These are phyloP conservation scores for Leucopternis melanops DNA, from an alignment of 2,113 vertebrate genomes.

Conservation along the genomic window DNA sequence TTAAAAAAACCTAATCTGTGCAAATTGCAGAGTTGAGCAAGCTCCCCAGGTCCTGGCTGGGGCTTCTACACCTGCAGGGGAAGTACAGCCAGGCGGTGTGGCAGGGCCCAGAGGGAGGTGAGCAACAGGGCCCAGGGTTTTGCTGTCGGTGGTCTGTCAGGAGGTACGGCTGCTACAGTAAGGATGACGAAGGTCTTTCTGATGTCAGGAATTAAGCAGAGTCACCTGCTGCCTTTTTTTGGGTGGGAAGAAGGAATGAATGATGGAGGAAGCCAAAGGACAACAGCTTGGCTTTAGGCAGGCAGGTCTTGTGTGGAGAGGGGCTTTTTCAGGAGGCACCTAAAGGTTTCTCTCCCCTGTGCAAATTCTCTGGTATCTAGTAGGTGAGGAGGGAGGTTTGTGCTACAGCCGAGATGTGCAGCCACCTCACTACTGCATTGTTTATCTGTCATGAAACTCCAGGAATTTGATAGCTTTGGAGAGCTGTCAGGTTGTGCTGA, in stretches of 20 bases:
- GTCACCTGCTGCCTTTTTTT: not conserved
- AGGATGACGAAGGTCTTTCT: not conserved
- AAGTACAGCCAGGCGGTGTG: not conserved
- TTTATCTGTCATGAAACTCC: not conserved
- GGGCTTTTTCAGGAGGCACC: not conserved
- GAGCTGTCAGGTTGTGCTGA: not conserved
- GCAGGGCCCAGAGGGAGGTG: not conserved
- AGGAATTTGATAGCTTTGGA: not conserved
- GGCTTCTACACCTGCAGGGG: not conserved
- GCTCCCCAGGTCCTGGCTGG: not conserved
- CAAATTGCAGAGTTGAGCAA: not conserved
- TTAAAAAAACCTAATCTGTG: not conserved
- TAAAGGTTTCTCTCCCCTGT: not conserved
- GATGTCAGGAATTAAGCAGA: not conserved
- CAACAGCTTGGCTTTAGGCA: not conserved
- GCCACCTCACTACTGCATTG: not conserved
- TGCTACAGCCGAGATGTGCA: not conserved
- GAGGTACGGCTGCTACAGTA: not conserved
- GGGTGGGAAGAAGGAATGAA: not conserved
- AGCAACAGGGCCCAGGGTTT: not conserved
- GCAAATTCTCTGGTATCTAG: not conserved
- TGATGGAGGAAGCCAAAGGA: not conserved
- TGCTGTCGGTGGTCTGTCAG: not conserved
- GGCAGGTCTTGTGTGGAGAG: not conserved
- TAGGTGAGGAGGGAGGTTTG: not conserved